Base-by-base conservation (phyloP, 2,113 vertebrate genomes). In the Andinoacara biseriatus region DNA sequence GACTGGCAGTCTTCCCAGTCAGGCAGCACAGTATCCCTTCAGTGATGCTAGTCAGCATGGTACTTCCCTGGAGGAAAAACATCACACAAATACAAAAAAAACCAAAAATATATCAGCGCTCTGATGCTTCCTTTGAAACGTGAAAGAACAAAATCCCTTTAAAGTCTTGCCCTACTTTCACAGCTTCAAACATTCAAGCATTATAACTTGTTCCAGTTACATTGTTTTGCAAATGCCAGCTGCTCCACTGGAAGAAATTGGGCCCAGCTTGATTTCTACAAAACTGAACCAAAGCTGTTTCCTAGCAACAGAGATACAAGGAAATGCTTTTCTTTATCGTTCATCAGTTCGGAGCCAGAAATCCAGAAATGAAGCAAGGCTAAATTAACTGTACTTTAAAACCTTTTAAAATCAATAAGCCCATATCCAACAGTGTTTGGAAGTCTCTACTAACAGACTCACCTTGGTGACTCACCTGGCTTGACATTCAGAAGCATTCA, bases 1-100 rank as follows among this genome's bases (percentile, higher is more conserved):
- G 92, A 1, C 97, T 97, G 75, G 95, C 91, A 0, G 95, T 90
- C 15, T 98, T 96, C 85, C 98, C 98, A 80, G 97, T 96, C 69
- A 99, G 95, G 94, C 98, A 99, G 93, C 98, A 99, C 7, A 99
- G 94, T 87, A 99, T 95, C 9, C 97, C 96, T 2, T 99, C 97
- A 0, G 97, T 94, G 91, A 99, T 96, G 91, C 95, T 97, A 80
- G 96, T 99, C 95, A 99, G 94, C 98, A 99, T 99, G 85, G 76
- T 83, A 81, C 69, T 35, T 62, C 33, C 91, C 95, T 96, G 91
- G 24, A 87, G 5, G 43, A 20, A 89, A 8, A 90, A 63, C 49
- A 81, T 74, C 52, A 83, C 78, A 91, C 15, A 90, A 10, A 87
- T 5, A 72, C 18, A 69, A 58, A 15, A 20, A 72, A 69, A 59